phyloP scores from a whole-genome alignment of 2,888 invertebrate species.

The Drosophila infuscata region DNA sequence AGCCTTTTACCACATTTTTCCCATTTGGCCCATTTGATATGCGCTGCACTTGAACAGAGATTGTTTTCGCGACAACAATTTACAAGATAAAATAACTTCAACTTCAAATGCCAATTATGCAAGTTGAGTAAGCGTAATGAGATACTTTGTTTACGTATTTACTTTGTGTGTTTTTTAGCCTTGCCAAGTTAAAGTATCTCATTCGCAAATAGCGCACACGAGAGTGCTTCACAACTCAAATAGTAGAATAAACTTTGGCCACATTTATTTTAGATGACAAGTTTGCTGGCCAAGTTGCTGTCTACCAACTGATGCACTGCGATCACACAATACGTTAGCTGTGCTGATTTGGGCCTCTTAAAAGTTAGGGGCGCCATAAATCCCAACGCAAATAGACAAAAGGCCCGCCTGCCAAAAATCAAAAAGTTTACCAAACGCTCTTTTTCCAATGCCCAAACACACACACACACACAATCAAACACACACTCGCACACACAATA shows the following conservation, averaged over 20 bases:
- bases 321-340: slow-evolving; percentile 38
- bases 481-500: not conserved
- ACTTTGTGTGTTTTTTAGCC: not conserved
- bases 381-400: slow-evolving; percentile 47
- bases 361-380: slow-evolving; percentile 53
- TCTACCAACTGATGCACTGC: slow-evolving; percentile 42
- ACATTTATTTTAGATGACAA: slow-evolving; percentile 33
- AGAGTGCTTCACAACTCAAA: slow-evolving; percentile 49
- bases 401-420: slow-evolving; percentile 49
- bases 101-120: slow-evolving; percentile 24
- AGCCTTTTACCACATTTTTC: not conserved
- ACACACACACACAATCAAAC: slow-evolving; percentile 8
- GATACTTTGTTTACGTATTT: slow-evolving; percentile 1
- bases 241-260: slow-evolving; percentile 39
- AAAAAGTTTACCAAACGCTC: slow-evolving; percentile 46
- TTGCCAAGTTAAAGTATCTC: slow-evolving; percentile 22
- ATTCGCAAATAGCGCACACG: slow-evolving; percentile 6
- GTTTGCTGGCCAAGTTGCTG: slow-evolving; percentile 27
- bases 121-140: slow-evolving; percentile 15
- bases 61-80: not conserved
- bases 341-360: slow-evolving; percentile 23
- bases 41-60: not conserved
- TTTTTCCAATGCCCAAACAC: slow-evolving; percentile 32
- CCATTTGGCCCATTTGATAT: not conserved
- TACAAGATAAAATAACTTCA: not conserved